Evolutionary conservation across 2,113 vertebrate species (phyloP).

Genomic region (Heteronetta atricapilla): DNA sequence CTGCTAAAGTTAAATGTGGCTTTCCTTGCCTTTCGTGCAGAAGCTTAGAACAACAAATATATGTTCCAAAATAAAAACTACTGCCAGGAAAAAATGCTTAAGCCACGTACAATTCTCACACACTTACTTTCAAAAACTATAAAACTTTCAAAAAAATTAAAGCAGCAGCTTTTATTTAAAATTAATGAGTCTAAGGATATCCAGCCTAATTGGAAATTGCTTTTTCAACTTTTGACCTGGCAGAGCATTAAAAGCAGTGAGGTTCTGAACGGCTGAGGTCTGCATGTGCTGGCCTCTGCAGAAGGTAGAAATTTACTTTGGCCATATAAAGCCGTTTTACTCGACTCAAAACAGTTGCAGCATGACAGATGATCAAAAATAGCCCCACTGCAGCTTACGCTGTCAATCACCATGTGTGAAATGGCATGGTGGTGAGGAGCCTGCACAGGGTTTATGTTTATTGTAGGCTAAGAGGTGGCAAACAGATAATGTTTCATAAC

Average conservation of each 20-base stretch:
- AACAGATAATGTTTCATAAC: conserved; percentile 72
- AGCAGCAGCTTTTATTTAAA: conserved; percentile 11
- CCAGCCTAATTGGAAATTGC: not conserved
- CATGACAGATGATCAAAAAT: conserved; percentile 94
- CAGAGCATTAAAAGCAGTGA: conserved; percentile 48
- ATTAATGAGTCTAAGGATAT: not conserved
- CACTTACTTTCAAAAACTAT: not conserved
- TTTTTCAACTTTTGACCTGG: conserved; percentile 50
- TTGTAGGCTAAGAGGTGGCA: conserved; percentile 60
- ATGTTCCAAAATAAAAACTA: not conserved
- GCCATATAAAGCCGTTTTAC: conserved; percentile 87
- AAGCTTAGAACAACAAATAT: not conserved
- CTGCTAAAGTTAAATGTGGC: not conserved
- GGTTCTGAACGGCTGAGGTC: conserved; percentile 59
- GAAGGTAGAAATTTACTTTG: conserved; percentile 84
- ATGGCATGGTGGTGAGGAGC: conserved; percentile 67
- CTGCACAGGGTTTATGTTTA: conserved; percentile 67
- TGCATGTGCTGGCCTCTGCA: conserved; percentile 67
- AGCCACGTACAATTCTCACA: not conserved
- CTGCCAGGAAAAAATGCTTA: not conserved
- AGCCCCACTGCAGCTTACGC: conserved; percentile 86
- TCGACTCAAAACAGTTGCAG: conserved; percentile 80
- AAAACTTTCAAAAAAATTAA: too few species aligned
- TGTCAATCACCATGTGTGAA: conserved; percentile 87
- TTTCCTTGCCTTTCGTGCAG: not conserved